Percentiles rank a stretch among this genome's conserved stretches.
These are phyloP conservation scores for Achlya flavicornis DNA, from an alignment of 2,888 invertebrate genomes.

Conservation along the genomic window DNA sequence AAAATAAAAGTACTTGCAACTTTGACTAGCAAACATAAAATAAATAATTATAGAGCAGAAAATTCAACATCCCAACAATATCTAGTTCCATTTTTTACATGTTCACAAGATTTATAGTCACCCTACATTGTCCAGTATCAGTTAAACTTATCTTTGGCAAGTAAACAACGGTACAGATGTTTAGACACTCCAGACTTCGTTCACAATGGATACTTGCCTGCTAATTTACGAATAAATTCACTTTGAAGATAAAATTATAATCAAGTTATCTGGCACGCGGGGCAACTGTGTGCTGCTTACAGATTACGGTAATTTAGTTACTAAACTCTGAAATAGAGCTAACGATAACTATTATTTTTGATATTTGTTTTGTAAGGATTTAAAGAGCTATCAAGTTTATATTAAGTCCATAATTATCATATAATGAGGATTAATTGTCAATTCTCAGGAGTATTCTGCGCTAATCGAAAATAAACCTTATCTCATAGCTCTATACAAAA, in stretches of 20 bases:
- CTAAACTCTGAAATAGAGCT: neutral
- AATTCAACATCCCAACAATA: no score
- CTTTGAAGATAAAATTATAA: conserved; percentile 16
- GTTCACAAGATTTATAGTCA: neutral
- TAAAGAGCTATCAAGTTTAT: no score
- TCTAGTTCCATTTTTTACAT: neutral
- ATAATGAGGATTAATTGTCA: no score
- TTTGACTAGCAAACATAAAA: no score
- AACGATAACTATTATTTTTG: no score
- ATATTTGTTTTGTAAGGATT: no score
- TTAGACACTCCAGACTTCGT: conserved; percentile 33
- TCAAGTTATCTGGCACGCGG: conserved; percentile 11
- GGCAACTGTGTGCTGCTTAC: neutral
- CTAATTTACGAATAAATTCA: conserved; percentile 38
- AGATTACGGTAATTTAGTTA: neutral
- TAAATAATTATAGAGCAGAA: no score
- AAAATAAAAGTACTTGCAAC: no score
- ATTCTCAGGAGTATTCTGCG: no score
- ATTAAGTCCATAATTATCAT: no score
- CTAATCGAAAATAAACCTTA: no score
- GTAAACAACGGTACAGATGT: conserved; percentile 49
- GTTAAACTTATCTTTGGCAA: conserved; percentile 29
- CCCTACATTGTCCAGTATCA: conserved; percentile 6
- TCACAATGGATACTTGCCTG: conserved; percentile 20
- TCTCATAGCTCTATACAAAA: no score